These are phyloP conservation scores for Musca domestica DNA, from an alignment of 1,140 invertebrate genomes.

Conservation along the genomic window DNA sequence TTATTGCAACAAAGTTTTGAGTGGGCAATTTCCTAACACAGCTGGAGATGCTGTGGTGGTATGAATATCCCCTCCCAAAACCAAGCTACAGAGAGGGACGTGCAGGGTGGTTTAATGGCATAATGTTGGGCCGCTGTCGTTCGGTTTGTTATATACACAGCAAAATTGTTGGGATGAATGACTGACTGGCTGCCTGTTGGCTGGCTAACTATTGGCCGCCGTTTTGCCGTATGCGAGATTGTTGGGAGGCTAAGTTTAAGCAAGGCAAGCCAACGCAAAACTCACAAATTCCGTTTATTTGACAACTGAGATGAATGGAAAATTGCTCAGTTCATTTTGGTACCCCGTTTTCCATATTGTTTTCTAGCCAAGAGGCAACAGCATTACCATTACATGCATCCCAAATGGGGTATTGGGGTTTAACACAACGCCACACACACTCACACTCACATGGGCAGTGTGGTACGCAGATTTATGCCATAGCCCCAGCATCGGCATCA, in stretches of 20 bases:
- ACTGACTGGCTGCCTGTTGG: neutral
- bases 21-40: slow-evolving; percentile 12
- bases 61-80: no score
- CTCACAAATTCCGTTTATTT: slow-evolving; percentile 19
- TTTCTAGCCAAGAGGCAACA: slow-evolving; percentile 5
- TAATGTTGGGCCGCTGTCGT: no score
- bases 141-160: no score
- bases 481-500: neutral
- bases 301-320: slow-evolving; percentile 15
- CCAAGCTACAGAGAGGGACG: no score
- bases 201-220: neutral
- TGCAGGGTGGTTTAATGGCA: no score
- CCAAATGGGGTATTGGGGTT: no score
- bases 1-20: slow-evolving; percentile 2
- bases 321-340: slow-evolving; percentile 4
- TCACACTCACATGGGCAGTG: no score
- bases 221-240: neutral
- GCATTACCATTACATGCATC: neutral
- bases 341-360: neutral
- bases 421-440: no score
- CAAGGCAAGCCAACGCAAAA: slow-evolving; percentile 12
- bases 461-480: neutral
- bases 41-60: slow-evolving; percentile 2
- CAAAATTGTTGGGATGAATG: neutral
- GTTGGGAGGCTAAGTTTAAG: neutral